Conservation (phyloP, 2,113 vertebrate genomes). For the Tretioscincus oriximinensis region DNA sequence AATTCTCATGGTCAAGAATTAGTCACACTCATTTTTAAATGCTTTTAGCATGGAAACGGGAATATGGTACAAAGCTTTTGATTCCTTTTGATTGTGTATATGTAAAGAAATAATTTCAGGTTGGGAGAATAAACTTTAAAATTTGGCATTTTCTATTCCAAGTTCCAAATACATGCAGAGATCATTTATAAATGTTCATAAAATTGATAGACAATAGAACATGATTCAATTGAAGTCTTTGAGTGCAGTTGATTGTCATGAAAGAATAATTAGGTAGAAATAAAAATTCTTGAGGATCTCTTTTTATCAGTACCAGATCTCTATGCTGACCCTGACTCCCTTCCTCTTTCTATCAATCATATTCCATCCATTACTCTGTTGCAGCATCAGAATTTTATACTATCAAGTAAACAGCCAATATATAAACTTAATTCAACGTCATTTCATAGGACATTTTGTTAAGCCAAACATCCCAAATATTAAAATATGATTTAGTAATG, state of each 20-base stretch:
- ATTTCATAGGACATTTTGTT: conserved; percentile 50
- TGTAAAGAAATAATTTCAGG: not conserved
- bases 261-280: conserved; percentile 51
- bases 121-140: not conserved
- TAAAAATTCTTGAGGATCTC: conserved; percentile 49
- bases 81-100: conserved; percentile 9
- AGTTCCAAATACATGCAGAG: not conserved
- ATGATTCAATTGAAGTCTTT: conserved; percentile 21
- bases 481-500: conserved; percentile 47
- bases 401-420: conserved; percentile 46
- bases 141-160: conserved; percentile 21
- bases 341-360: not conserved
- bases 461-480: conserved; percentile 50
- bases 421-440: conserved; percentile 26
- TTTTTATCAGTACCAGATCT: conserved; percentile 38
- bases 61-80: not conserved
- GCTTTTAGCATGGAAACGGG: not conserved
- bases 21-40: not conserved
- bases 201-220: conserved; percentile 2
- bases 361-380: conserved; percentile 43
- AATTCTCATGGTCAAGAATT: not conserved
- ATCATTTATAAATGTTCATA: conserved; percentile 33
- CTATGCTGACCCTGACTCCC: conserved; percentile 32
- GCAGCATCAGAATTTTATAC: conserved; percentile 49
- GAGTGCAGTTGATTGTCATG: conserved; percentile 43